These are phyloP conservation scores for Therioaphis trifolii DNA, from an alignment of 2,888 invertebrate species.

Conservation along the genomic window DNA sequence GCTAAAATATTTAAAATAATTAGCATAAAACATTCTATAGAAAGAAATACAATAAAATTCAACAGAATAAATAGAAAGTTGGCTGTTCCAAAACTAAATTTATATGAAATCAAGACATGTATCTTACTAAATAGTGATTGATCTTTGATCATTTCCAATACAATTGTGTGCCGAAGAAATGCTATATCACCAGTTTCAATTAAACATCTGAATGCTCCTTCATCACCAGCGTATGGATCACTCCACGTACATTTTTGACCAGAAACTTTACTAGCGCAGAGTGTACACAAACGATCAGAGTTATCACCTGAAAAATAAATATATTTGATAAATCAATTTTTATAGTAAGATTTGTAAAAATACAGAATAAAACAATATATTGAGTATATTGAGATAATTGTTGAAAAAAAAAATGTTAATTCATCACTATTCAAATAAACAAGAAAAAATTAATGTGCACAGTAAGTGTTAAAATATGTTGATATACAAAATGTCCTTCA, in stretches of 20 bases:
- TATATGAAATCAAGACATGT: not conserved
- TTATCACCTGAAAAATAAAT: constrained; percentile 74
- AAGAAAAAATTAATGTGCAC: too few relatives aligned
- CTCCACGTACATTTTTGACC: constrained; percentile 83
- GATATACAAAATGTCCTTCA: too few relatives aligned
- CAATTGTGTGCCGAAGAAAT: constrained; percentile 87
- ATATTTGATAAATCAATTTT: not conserved
- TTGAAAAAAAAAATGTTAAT: too few relatives aligned
- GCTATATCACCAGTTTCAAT: constrained; percentile 88
- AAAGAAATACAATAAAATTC: too few relatives aligned
- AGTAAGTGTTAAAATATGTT: too few relatives aligned
- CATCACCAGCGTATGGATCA: constrained; percentile 92
- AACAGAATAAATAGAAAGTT: too few relatives aligned
- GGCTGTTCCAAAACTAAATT: too few relatives aligned
- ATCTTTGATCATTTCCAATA: constrained; percentile 77
- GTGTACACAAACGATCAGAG: constrained; percentile 79
- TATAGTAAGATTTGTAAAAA: too few relatives aligned
- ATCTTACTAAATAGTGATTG: constrained; percentile 73
- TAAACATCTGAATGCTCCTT: constrained; percentile 90
- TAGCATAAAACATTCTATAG: not conserved
- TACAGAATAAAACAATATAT: too few relatives aligned
- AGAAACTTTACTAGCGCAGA: constrained; percentile 84
- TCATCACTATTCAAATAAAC: too few relatives aligned
- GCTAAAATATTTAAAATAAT: constrained; percentile 33
- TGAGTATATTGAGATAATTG: too few relatives aligned